Percentiles rank a stretch among this genome's conserved stretches.
These are phyloP conservation scores for Harpegnathos saltator DNA, from an alignment of 1,140 invertebrate genomes.

Conservation along the genomic window DNA sequence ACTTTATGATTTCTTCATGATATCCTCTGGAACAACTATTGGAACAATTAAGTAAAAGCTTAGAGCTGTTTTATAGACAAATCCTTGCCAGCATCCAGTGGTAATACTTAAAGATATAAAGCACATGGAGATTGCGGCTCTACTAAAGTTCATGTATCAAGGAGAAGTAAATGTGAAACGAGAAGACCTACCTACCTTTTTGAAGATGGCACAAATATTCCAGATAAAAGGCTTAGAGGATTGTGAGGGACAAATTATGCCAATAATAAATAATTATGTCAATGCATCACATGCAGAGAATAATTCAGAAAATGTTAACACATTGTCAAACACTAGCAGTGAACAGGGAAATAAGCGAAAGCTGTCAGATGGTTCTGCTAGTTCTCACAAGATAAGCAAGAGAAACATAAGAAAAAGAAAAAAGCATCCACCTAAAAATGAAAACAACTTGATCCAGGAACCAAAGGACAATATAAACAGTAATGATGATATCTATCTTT, in stretches of 20 bases:
- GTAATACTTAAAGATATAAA: constrained; percentile 94
- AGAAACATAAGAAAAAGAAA: constrained; percentile 47
- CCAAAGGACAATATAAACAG: constrained; percentile 1
- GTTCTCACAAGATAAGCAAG: constrained; percentile 33
- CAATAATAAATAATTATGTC: constrained; percentile 38
- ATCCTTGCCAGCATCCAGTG: constrained; percentile 89
- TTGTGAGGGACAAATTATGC: constrained; percentile 31
- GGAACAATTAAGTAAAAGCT: constrained; percentile 27
- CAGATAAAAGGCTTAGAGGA: constrained; percentile 91
- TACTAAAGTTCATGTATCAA: constrained; percentile 95
- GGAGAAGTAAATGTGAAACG: constrained; percentile 94
- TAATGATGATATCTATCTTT: constrained; percentile 31
- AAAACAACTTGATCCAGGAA: background rate
- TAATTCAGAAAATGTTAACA: background rate
- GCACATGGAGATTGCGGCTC: constrained; percentile 90
- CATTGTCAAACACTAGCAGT: background rate
- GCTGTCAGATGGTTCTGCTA: background rate
- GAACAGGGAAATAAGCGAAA: background rate
- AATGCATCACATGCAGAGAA: background rate
- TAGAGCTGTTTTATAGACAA: constrained; percentile 77
- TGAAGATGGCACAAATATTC: constrained; percentile 94
- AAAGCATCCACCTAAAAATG: constrained; percentile 13
- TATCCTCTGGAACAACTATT: background rate
- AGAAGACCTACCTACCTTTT: constrained; percentile 92
- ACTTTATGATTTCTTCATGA: constrained; percentile 39